Base-by-base conservation (phyloP, 2,113 vertebrate species). In the Callospermophilus lateralis region DNA sequence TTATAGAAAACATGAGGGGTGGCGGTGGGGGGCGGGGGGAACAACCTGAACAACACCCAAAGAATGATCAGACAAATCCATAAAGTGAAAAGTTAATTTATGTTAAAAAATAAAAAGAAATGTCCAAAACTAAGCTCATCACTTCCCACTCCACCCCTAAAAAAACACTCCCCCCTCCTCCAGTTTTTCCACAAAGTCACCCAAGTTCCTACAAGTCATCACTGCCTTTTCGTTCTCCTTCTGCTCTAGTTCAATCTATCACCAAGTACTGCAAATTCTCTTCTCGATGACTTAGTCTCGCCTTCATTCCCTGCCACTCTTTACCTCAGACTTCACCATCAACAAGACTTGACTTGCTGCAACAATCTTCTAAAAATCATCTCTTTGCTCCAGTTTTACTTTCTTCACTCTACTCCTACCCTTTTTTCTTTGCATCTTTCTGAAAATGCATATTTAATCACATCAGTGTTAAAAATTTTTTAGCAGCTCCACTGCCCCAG, bases 1-100 rank as follows among this genome's bases (percentile, higher is more conserved):
- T 94, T 67, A 92, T 10, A 92, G 74, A 95, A 94, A 96, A 84
- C 37, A 83, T 42, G 3, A 74, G 55, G 70, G 45, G 45, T 8
- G 8, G 45, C 45, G 8, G 45, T 45, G 8, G 45, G 45, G 45
- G 45, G 8, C 7, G 45, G 8, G 13, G 73, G 20, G 4, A 72
- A 95, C 9, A 79, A 86, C 19, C 48, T 81, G 72, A 85, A 79
- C 4, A 84, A 94, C 34, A 45, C 1, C n/a, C 86, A 91, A 76
- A 96, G 78, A 94, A 94, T 48, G 94, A 84, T 87, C 11, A 90
- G 45, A 86, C 28, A 84, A 73, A 85, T 84, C 53, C 32, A 91
- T 3, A 34, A 63, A 87, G 55, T 78, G 12, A 84, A 89, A 91
- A 90, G 5, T 42, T 3, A 93, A 84, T 67, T 92, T 34, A 51